Evolutionary conservation across 1,140 invertebrate genomes (phyloP), one percentile per base, ranked within the genome.

Genomic region (Megalonaias nervosa): DNA sequence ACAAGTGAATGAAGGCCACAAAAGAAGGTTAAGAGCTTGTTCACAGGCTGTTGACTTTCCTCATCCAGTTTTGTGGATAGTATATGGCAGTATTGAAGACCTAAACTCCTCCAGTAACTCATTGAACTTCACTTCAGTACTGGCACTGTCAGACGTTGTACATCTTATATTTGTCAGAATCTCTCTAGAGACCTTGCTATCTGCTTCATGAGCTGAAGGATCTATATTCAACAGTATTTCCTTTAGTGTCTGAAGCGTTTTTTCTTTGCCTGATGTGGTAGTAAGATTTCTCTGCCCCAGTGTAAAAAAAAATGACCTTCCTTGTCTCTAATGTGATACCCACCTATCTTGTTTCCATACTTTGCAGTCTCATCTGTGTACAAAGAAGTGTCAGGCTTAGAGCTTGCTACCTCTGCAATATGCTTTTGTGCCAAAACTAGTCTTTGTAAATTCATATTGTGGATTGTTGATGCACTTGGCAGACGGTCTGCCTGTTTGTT

Each of bases 1-100:
- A 4, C 26, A 31, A 80, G 56, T 23, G 55, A 57, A 62, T 80
- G 78, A 31, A 80, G 23, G n/a, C 73, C 68, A 58, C 78, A 75
- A 58, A 75, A 75, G 26, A 78, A 78, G 64, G 75, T 59, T 23
- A 71, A 58, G 12, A 77, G 56, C 9, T 48, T 57, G 38, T 60
- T 23, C 2, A 71, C 38, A 2, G 69, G 58, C 58, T 71, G 57
- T 71, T 71, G 59, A 56, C 69, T 71, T 71, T 15, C 69, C 38
- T 26, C 48, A 56, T 71, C 38, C 23, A 9, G 1, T 16, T 69
- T 69, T 69, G 59, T 60, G n/a, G 23, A 71, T 15, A 16, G 69
- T 71, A 59, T 71, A 71, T 23, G 69, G 57, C 38, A 71, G 31
- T 31, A 60, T 23, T 60, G 69, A 26, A 58, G 13, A 60, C 38